These are phyloP conservation scores for Mystacornis crossleyi DNA, from an alignment of 2,113 vertebrate genomes.

Conservation along the genomic window DNA sequence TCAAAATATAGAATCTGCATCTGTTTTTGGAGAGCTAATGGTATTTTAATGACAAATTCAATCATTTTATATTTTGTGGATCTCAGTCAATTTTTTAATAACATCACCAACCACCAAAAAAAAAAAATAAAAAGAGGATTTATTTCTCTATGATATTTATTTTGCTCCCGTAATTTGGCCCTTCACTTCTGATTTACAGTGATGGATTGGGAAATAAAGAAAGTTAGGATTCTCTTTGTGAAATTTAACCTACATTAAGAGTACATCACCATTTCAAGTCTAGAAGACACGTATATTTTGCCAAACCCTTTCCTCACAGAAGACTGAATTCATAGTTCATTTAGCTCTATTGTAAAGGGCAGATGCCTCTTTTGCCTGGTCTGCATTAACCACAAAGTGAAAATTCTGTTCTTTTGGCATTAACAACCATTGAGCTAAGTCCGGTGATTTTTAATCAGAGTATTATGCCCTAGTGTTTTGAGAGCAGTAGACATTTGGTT, in stretches of 20 bases:
- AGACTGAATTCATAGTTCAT: neutral
- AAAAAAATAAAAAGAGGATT: neutral
- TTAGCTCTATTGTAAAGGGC: neutral
- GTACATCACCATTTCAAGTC: neutral
- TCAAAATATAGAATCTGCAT: neutral
- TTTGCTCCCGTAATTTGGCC: neutral
- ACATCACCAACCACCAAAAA: neutral
- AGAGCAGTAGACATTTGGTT: neutral
- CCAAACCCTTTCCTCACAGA: neutral
- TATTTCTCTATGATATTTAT: neutral
- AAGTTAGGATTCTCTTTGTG: neutral
- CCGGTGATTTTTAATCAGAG: neutral
- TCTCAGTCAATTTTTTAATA: neutral
- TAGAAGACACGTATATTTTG: neutral
- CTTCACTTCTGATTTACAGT: neutral
- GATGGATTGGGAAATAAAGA: neutral
- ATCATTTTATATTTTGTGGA: neutral
- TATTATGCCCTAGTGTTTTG: neutral
- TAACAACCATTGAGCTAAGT: neutral
- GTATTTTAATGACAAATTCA: neutral
- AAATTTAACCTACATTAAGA: neutral
- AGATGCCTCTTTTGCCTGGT: neutral
- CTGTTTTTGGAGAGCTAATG: neutral
- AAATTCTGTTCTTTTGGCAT: neutral
- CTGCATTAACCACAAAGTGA: neutral